phyloP scores from a whole-genome alignment of 2,888 invertebrate species.

The Aquatica leii region DNA sequence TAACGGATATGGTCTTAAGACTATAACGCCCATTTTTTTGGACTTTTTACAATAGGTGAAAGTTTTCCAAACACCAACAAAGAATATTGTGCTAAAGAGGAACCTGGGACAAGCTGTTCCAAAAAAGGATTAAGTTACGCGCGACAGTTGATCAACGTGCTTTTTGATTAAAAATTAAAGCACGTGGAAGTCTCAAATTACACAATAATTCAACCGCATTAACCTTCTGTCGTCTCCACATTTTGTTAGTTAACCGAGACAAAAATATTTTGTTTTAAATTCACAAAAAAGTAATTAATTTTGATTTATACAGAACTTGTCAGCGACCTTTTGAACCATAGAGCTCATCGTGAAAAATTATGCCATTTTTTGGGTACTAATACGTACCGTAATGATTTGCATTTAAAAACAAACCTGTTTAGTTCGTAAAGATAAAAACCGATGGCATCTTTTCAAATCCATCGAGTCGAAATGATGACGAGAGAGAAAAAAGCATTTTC shows the following conservation, averaged over 20 bases:
- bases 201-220: conserved; percentile 8
- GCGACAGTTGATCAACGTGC: conserved; percentile 22
- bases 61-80: too few relatives aligned
- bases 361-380: background rate
- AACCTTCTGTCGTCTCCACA: conserved; percentile 22
- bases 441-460: conserved; percentile 4
- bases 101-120: background rate
- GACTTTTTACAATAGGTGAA: too few relatives aligned
- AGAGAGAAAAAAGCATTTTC: conserved; percentile 15
- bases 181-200: conserved; percentile 26
- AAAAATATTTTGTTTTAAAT: background rate
- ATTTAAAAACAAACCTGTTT: background rate
- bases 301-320: background rate
- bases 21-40: too few relatives aligned
- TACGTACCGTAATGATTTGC: conserved; percentile 5
- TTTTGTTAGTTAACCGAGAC: conserved; percentile 4
- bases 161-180: conserved; percentile 20
- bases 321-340: conserved; percentile 5
- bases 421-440: background rate
- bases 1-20: too few relatives aligned
- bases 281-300: too few relatives aligned
- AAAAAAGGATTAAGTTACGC: conserved; percentile 23
- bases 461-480: background rate
- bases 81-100: too few relatives aligned
- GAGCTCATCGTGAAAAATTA: background rate